Evolutionary conservation across 1,140 invertebrate genomes (phyloP).

Genomic region (Drosophila sucinea): DNA sequence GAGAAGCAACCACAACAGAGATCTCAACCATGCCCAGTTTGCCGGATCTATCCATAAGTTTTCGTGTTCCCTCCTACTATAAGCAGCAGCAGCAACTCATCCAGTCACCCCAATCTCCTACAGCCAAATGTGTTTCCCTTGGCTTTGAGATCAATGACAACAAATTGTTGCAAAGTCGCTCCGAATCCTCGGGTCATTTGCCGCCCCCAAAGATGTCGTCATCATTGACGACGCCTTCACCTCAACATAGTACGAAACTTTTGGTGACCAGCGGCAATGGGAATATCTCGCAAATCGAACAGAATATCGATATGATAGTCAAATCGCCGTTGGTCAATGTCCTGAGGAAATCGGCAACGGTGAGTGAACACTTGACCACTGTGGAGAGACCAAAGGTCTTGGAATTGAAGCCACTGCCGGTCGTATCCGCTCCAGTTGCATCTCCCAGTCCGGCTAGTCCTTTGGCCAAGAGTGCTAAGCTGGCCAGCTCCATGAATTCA

Average conservation of each 20-base stretch:
- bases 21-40: constrained; percentile 70
- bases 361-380: constrained; percentile 23
- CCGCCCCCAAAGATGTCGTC: constrained; percentile 16
- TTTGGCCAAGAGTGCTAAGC: constrained; percentile 49
- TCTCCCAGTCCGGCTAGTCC: constrained; percentile 48
- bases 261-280: constrained; percentile 36
- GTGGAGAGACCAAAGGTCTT: constrained; percentile 57
- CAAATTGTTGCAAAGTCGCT: constrained; percentile 60
- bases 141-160: constrained; percentile 79
- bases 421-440: constrained; percentile 19
- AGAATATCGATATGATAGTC: constrained; percentile 77
- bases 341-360: constrained; percentile 61
- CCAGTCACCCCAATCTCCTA: constrained; percentile 55
- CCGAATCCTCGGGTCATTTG: constrained; percentile 61
- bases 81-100: constrained; percentile 35
- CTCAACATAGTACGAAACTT: constrained; percentile 46
- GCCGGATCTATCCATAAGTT: constrained; percentile 75
- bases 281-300: constrained; percentile 74
- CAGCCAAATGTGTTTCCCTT: constrained; percentile 57
- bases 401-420: constrained; percentile 38
- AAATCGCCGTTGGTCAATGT: constrained; percentile 78
- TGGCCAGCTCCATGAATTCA: constrained; percentile 27
- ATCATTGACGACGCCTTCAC: constrained; percentile 31
- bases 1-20: constrained; percentile 18
- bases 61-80: constrained; percentile 71